Base-by-base conservation (phyloP, 2,113 vertebrate genomes). In the Semnornis frantzii region DNA sequence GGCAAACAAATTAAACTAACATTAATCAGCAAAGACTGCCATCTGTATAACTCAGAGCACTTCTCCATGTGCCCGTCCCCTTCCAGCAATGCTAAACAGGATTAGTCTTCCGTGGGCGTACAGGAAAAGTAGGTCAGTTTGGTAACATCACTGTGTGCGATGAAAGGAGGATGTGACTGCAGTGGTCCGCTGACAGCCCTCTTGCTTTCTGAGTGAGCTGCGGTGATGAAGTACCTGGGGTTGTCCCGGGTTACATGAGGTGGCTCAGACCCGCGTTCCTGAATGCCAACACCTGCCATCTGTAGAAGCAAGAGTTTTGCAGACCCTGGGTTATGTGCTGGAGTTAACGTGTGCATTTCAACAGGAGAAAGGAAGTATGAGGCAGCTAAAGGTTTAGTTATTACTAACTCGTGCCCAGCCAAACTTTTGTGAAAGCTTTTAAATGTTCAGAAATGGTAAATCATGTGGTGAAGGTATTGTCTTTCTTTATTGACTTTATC, bases 71-170 rank as follows among this genome's bases (percentile, higher is more conserved):
- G 94, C 95, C 87, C 33, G 48, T 95, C 92, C 88, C 97, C 96
- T 97, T 95, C 66, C 94, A 95, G 95, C 96, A 90, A 94, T 78
- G 93, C 94, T 96, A 96, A 97, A 97, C 97, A 97, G 97, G 97
- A 98, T 98, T 97, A 97, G 97, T 94, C 91, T 96, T 97, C 93
- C 84, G 96, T 94, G 96, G 96, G 97, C 66, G 96, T 93, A 96
- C 8, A 85, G 85, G 60, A 75, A 97, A 98, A 98, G 97, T 98
- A 98, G 98, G 97, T 98, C 98, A 98, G 92, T 96, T 92, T 9
- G 59, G 95, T 95, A 97, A 96, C 95, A 94, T 55, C 9, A 21
- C 93, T 93, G 85, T 60, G 28, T 65, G 94, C 4, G 66, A 95
- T n/a, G 94, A 93, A 75, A 24, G 46, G 86, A 87, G 77, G 93